Evolutionary conservation across 1,140 invertebrate genomes (phyloP), one percentile per base, ranked within the genome.

Genomic region (Aphelenchoides fujianensis): DNA sequence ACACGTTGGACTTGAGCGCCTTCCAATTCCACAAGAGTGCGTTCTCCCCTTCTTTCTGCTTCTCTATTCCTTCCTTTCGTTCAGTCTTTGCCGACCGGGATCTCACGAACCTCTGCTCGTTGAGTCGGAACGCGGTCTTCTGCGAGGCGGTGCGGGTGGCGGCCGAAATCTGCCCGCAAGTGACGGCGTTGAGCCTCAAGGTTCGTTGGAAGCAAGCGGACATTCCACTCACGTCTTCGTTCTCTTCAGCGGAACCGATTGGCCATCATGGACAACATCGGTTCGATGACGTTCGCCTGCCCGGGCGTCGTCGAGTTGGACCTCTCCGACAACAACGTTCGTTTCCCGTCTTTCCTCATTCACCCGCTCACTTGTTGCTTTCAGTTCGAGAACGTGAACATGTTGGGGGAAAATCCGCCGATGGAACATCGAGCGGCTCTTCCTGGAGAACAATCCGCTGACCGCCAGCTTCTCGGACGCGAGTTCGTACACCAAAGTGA

Each of bases 391-490:
- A 63, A 61, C 16, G 64, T 76, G 7, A 61, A 70, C 36, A 70
- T 75, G 34, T 53, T 76, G 23, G 59, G n/a, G 64, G 19, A 67
- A 69, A 16, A 61, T 76, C 19, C 48, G 55, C 9, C 23, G 27
- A 3, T 76, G 74, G 74, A 27, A 59, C 12, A 41, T 76, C 28
- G 74, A 76, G 69, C 68, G 68, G 28, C 55, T 76, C 1, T 67
- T 70, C 53, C 62, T 76, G n/a, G 74, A 76, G 34, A 76, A 76
- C 52, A 76, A 76, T 53, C 77, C 68, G 35, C 63, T 61, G 2
- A 53, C 30, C 31, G 19, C 53, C 9, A 3, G 27, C 27, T 73
- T 57, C 52, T 55, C 68, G 28, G 71, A 73, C 64, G 71, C 53
- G 19, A 55, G 53, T 32, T 27, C 54, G 23, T 73, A 73, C 54